Percentiles rank a stretch among this genome's conserved stretches.
phyloP scores from a whole-genome alignment of 35 echinoderm and acorn worm species.

The Eucidaris tribuloides region DNA sequence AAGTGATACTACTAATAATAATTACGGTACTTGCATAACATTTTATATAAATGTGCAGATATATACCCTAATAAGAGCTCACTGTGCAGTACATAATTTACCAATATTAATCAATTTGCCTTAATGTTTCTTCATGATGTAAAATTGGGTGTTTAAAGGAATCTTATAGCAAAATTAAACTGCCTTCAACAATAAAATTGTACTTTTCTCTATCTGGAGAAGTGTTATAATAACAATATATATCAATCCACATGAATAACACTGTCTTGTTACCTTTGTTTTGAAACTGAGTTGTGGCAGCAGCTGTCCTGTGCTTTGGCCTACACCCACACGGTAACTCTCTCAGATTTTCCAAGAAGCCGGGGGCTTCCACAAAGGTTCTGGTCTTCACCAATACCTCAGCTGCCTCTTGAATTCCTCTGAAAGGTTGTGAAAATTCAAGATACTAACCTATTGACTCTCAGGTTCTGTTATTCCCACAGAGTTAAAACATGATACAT shows the following conservation, averaged over 20 bases:
- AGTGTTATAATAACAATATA: background rate
- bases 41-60: too few species aligned
- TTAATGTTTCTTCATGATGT: too few species aligned
- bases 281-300: background rate
- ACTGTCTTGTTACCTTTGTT: background rate
- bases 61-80: too few species aligned
- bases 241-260: background rate
- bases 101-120: too few species aligned
- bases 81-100: too few species aligned
- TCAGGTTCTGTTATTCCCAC: too few species aligned
- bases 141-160: background rate
- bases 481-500: too few species aligned
- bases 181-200: background rate
- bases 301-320: constrained; percentile 24
- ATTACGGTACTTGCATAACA: too few species aligned
- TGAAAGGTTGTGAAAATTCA: too few species aligned
- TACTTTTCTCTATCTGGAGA: background rate
- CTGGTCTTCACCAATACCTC: constrained; percentile 3
- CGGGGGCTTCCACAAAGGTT: background rate
- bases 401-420: constrained; percentile 34
- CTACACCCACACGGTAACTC: constrained; percentile 85
- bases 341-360: constrained; percentile 69
- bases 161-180: background rate
- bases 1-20: too few species aligned
- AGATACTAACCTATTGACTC: too few species aligned